Evolutionary conservation across 2,888 invertebrate genomes (phyloP).

Genomic region (Euclidia mi): DNA sequence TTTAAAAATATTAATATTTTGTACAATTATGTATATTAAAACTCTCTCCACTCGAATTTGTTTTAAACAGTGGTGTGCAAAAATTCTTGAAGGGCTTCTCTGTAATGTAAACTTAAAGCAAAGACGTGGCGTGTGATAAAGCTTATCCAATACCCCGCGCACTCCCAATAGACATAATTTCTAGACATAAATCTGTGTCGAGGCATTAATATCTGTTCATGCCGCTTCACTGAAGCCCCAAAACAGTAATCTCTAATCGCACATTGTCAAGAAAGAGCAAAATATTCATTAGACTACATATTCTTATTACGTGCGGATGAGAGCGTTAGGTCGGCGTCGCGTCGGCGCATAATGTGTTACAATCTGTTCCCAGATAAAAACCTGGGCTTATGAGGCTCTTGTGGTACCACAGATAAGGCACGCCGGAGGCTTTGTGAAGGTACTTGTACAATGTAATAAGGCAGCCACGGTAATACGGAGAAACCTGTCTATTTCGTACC

Average conservation of each 20-base stretch:
- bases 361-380: constrained; percentile 87
- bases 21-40: no score
- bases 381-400: constrained; percentile 84
- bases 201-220: constrained; percentile 45
- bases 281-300: constrained; percentile 83
- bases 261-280: constrained; percentile 70
- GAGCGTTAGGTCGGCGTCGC: constrained; percentile 75
- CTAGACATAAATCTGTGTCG: constrained; percentile 31
- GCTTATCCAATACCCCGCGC: constrained; percentile 7
- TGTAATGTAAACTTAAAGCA: no score
- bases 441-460: constrained; percentile 83
- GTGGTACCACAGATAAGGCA: constrained; percentile 85
- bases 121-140: neutral
- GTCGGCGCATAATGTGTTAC: constrained; percentile 85
- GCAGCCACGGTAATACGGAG: constrained; percentile 73
- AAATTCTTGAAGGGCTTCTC: neutral
- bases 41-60: no score
- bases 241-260: constrained; percentile 69
- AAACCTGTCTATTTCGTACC: constrained; percentile 74
- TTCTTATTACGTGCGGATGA: constrained; percentile 81
- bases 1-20: no score
- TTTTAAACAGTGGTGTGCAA: no score
- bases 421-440: constrained; percentile 82
- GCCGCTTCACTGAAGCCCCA: constrained; percentile 52
- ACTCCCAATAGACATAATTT: constrained; percentile 12